Evolutionary conservation across 1,140 invertebrate species (phyloP).

Genomic region (Sitobion miscanthi): DNA sequence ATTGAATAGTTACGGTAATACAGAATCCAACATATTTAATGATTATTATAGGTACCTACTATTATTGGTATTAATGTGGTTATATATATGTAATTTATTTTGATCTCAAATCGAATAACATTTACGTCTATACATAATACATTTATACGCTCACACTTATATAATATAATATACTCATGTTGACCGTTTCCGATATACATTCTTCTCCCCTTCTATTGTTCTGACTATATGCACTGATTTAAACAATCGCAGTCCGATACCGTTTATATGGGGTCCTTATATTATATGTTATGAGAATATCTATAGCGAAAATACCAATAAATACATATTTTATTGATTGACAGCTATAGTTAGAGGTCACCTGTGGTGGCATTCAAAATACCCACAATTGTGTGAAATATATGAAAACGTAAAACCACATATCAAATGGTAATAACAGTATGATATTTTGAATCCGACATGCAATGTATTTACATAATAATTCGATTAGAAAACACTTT

Average conservation of each 20-base stretch:
- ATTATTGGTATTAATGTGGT: background rate
- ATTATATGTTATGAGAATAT: background rate
- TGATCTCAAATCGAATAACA: background rate
- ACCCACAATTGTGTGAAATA: slow-evolving; percentile 30
- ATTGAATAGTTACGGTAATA: background rate
- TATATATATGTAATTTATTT: background rate
- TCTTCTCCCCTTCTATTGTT: slow-evolving; percentile 29
- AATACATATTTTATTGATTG: slow-evolving; percentile 39
- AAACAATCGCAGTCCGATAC: slow-evolving; percentile 13
- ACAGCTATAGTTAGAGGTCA: slow-evolving; percentile 36
- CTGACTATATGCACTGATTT: slow-evolving; percentile 30
- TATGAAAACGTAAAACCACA: slow-evolving; percentile 19
- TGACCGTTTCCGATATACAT: background rate
- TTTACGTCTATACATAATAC: background rate
- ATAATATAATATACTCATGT: background rate
- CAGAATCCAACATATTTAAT: background rate
- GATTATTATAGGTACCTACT: background rate
- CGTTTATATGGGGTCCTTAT: slow-evolving; percentile 36
- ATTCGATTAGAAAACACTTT: slow-evolving; percentile 30
- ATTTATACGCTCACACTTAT: background rate
- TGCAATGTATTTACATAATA: slow-evolving; percentile 42
- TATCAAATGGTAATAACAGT: background rate
- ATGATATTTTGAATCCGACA: background rate
- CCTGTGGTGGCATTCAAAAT: slow-evolving; percentile 47
- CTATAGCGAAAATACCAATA: slow-evolving; percentile 48